Evolutionary conservation across 2,113 vertebrate genomes (phyloP), one percentile per base, ranked within the genome.

Genomic region (Onychostruthus taczanowskii): DNA sequence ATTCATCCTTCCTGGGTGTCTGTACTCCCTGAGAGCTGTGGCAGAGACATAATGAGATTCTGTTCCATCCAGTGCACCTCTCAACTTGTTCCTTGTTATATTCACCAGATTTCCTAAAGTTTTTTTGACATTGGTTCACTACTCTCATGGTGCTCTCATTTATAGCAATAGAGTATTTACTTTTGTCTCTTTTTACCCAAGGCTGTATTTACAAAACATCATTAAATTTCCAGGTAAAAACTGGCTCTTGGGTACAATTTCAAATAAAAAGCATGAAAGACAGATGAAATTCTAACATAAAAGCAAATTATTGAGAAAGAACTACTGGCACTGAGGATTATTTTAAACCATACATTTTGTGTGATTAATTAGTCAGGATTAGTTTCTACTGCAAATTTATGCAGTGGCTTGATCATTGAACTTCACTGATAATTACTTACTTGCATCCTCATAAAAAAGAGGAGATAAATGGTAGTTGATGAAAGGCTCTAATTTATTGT

Each of bases 331-430:
- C 11, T 46, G 41, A 78, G 13, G 56, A 81, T 80, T 75, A 53
- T 72, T 83, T 73, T 56, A 92, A 87, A 56, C 35, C 53, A 70
- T 66, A 50, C 5, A n/a, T 78, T 90, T 89, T 62, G 50, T 83
- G 37, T 69, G 69, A 87, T 87, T 92, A 95, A 94, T 95, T 91
- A 93, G 77, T 84, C 50, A 79, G 74, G 39, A 85, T 92, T 87
- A 69, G 24, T 66, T 89, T 87, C 67, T 82, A 41, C 81, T 55
- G 70, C 27, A 84, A 75, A 94, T 89, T 87, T 89, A 94, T 87
- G 77, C 74, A 85, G 39, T 3, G 20, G 62, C 66, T 94, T 95
- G 87, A 94, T 94, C 86, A 79, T 11, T 87, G 87, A 91, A 77
- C 66, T 92, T 87, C 69, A 78, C 88, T 78, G 73, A 83, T 93